Evolutionary conservation across 2,797 vertebrate species (phyloP).

Genomic region (Erethizon dorsatum): DNA sequence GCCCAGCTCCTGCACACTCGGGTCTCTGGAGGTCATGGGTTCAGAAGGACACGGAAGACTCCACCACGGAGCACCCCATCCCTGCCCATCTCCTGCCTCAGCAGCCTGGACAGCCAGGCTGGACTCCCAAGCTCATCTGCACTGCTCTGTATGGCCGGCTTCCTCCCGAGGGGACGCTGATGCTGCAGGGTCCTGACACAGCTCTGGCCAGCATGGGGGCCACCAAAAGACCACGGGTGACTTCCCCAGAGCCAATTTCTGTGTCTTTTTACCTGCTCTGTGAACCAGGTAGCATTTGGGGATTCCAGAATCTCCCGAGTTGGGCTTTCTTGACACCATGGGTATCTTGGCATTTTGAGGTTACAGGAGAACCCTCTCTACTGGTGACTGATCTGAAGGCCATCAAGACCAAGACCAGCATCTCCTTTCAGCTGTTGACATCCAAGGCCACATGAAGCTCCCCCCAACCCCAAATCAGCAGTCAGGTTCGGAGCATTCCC

Average conservation of each 20-base stretch:
- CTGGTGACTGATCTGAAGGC: too few relatives aligned
- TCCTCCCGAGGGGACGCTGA: not conserved
- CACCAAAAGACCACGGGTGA: not conserved
- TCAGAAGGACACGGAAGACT: not conserved
- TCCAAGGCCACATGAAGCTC: too few relatives aligned
- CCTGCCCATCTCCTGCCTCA: not conserved
- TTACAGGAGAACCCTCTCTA: not conserved
- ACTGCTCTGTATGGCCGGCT: not conserved
- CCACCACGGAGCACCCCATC: not conserved
- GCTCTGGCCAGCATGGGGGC: not conserved
- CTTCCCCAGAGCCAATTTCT: not conserved
- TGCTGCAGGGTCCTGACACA: not conserved
- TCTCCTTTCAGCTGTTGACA: not conserved
- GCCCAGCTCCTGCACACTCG: too few relatives aligned
- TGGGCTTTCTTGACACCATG: not conserved
- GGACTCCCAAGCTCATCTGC: not conserved
- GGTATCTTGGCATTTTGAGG: not conserved
- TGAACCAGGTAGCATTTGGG: fast-evolving
- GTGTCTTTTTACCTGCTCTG: not conserved
- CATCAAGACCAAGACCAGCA: too few relatives aligned
- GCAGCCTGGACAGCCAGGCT: not conserved
- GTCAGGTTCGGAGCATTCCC: not conserved
- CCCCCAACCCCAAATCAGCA: not conserved
- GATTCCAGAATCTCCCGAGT: not conserved
- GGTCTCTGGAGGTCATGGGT: not conserved